Evolutionary conservation across 2,113 vertebrate genomes (phyloP).

Genomic region (Tinamus guttatus): DNA sequence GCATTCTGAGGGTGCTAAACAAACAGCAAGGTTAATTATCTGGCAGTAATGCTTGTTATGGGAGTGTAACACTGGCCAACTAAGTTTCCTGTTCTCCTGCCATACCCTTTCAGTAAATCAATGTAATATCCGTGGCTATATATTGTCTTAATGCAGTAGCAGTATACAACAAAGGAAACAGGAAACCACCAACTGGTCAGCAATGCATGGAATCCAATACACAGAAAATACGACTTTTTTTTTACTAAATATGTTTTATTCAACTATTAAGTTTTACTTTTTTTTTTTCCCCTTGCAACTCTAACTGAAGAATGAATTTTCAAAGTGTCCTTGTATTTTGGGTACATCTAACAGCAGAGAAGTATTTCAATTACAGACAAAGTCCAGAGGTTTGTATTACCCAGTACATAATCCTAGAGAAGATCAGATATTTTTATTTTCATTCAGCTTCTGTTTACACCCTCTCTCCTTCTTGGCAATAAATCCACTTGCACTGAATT

Average conservation of each 20-base stretch:
- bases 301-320: conserved; percentile 46
- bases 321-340: neutral
- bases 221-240: neutral
- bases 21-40: conserved; percentile 85
- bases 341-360: neutral
- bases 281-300: neutral
- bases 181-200: conserved; percentile 21
- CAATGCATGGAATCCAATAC: neutral
- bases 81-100: conserved; percentile 68
- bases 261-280: neutral
- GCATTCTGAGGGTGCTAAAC: conserved; percentile 79
- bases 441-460: conserved; percentile 13
- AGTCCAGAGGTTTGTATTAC: conserved; percentile 23
- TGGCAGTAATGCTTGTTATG: conserved; percentile 72
- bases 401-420: neutral
- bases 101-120: conserved; percentile 73
- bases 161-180: conserved; percentile 23
- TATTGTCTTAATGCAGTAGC: neutral
- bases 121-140: conserved; percentile 54
- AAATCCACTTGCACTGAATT: neutral
- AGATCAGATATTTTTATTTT: conserved; percentile 19
- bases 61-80: conserved; percentile 57
- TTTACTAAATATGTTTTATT: neutral
- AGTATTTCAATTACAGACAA: conserved; percentile 2
- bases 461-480: neutral